Evolutionary conservation across 2,113 vertebrate genomes (phyloP).

Genomic region (Phoenicopterus ruber): DNA sequence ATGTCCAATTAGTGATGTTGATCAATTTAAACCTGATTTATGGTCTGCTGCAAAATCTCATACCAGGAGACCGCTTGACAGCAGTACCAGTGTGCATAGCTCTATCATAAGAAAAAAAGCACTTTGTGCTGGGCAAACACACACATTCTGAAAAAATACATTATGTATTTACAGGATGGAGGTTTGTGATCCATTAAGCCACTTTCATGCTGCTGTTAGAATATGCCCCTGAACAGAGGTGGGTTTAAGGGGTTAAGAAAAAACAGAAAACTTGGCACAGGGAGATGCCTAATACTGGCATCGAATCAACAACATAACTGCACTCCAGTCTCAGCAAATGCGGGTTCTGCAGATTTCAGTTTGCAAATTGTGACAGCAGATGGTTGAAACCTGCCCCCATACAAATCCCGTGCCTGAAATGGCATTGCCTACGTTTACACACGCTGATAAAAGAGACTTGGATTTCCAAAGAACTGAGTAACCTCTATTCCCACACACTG

Average conservation of each 20-base stretch:
- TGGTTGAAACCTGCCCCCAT: neutral
- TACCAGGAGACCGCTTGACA: neutral
- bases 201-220: neutral
- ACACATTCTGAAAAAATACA: neutral
- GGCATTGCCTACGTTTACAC: neutral
- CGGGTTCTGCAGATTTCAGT: neutral
- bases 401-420: neutral
- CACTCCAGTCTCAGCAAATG: neutral
- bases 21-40: neutral
- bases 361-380: neutral
- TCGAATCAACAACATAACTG: neutral
- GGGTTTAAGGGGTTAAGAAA: neutral
- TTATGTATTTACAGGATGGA: neutral
- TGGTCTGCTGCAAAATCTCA: neutral
- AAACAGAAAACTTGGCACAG: neutral
- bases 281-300: neutral
- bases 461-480: neutral
- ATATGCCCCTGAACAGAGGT: neutral
- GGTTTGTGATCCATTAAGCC: neutral
- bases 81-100: neutral
- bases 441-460: neutral
- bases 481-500: neutral
- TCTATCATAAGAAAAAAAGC: neutral
- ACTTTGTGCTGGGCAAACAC: neutral
- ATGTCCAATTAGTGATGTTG: neutral